Evolutionary conservation across 2,888 invertebrate species (phyloP), one percentile per base, ranked within the genome.

Genomic region (Nemapogon koenigi): DNA sequence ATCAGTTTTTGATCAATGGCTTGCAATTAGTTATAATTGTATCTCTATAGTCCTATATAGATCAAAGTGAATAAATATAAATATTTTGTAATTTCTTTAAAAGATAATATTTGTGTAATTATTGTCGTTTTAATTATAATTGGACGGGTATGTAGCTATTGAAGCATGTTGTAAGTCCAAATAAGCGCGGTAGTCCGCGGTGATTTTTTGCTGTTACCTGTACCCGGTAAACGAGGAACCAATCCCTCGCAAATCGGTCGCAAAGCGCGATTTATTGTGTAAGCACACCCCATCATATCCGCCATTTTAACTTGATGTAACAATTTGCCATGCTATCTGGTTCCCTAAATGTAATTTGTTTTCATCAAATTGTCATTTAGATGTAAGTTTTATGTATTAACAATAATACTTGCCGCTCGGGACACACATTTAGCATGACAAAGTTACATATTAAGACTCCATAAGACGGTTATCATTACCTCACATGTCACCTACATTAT

Each of bases 401-500:
- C n/a, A n/a, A n/a, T n/a, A n/a, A n/a, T n/a, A n/a, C n/a, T n/a
- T n/a, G n/a, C n/a, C n/a, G n/a, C n/a, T n/a, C n/a, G n/a, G n/a
- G n/a, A n/a, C n/a, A n/a, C n/a, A n/a, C n/a, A n/a, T n/a, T n/a
- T n/a, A n/a, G n/a, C n/a, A n/a, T n/a, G n/a, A n/a, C n/a, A n/a
- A n/a, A n/a, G n/a, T n/a, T n/a, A n/a, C n/a, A n/a, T n/a, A n/a
- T n/a, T n/a, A n/a, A n/a, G n/a, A n/a, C n/a, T n/a, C n/a, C n/a
- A n/a, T n/a, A n/a, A n/a, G n/a, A 33, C 33, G 11, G 33, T 33
- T 33, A 17, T 19, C 11, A 33, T 33, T 33, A 33, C 33, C 33
- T 33, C 33, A 33, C 18, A 33, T 33, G 14, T n/a, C 13, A 4
- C 17, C 7, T 28, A 28, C 17, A 16, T 33, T 19, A 18, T 17